Conservation (phyloP, 37 sponge, comb jelly and placozoan genomes). For the Ephydatia muelleri region DNA sequence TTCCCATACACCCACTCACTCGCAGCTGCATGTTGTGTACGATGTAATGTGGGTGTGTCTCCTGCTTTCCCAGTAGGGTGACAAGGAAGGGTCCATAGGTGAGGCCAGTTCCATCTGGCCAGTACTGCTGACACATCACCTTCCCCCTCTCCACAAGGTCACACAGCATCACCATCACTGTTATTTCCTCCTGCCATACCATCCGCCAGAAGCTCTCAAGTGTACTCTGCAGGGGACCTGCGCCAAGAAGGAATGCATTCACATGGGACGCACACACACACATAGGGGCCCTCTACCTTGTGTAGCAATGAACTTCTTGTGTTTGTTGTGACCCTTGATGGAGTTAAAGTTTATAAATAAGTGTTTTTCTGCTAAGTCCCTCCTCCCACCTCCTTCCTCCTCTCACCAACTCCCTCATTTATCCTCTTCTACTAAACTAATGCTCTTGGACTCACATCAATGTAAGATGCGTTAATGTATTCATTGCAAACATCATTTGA, state of each 20-base stretch:
- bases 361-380: background rate
- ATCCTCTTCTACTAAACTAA: background rate
- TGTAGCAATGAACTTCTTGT: slow-evolving; percentile 61
- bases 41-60: slow-evolving; percentile 17
- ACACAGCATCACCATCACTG: slow-evolving; percentile 30
- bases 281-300: slow-evolving; percentile 39
- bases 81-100: slow-evolving; percentile 39
- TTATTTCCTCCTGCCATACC: slow-evolving; percentile 49
- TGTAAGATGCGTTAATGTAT: slow-evolving; percentile 70
- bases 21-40: slow-evolving; percentile 5
- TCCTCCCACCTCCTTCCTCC: background rate
- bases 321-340: slow-evolving; percentile 22
- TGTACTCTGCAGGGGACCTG: slow-evolving; percentile 53
- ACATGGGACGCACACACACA: background rate
- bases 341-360: background rate
- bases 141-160: slow-evolving; percentile 23
- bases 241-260: background rate
- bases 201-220: slow-evolving; percentile 53
- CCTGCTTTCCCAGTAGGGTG: background rate
- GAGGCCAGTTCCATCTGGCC: slow-evolving; percentile 24
- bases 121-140: slow-evolving; percentile 57
- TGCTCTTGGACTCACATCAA: slow-evolving; percentile 65
- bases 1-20: slow-evolving; percentile 7
- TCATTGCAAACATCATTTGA: background rate
- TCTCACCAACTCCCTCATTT: background rate